phyloP scores from a whole-genome alignment of 2,797 vertebrate genomes.

The Chiloscyllium punctatum region DNA sequence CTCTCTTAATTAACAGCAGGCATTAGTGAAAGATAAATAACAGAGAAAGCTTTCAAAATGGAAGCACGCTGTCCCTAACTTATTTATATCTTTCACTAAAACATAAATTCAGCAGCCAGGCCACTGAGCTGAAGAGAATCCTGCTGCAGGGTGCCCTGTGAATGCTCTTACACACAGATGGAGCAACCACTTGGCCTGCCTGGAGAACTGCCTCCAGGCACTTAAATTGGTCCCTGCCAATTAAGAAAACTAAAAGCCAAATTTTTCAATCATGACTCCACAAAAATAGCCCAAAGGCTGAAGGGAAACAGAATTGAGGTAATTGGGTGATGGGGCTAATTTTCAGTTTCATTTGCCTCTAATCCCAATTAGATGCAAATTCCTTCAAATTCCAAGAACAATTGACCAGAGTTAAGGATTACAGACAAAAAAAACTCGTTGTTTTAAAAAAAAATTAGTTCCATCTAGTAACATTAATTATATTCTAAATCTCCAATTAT shows the following conservation, averaged over 20 bases:
- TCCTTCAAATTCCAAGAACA: background rate
- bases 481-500: background rate
- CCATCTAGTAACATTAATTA: background rate
- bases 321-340: background rate
- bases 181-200: too few relatives aligned
- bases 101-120: too few relatives aligned
- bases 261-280: background rate
- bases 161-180: too few relatives aligned
- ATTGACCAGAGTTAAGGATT: too few relatives aligned
- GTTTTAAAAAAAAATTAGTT: background rate
- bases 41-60: too few relatives aligned
- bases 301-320: background rate
- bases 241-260: background rate
- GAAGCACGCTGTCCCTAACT: too few relatives aligned
- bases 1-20: background rate
- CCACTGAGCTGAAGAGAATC: too few relatives aligned
- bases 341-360: background rate
- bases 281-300: background rate
- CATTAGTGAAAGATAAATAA: background rate
- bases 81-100: too few relatives aligned
- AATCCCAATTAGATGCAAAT: background rate
- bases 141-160: too few relatives aligned
- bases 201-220: too few relatives aligned
- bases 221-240: too few relatives aligned
- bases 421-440: background rate